Base-by-base conservation (phyloP, 2,888 invertebrate genomes). In the Rhabditophanes sp. region DNA sequence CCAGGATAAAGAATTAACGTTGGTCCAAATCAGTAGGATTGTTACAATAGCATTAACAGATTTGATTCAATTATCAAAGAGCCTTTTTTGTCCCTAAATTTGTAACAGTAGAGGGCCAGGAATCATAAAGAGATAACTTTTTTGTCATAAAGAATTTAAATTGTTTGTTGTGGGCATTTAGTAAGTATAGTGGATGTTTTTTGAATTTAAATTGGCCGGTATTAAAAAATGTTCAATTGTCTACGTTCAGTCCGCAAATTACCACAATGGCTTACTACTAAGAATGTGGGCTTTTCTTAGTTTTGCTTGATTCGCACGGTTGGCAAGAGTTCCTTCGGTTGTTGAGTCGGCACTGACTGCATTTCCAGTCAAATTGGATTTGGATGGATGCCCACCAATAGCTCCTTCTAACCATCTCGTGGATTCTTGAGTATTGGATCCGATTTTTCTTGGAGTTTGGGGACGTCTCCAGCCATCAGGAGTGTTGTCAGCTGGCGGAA, bases 381-480 rank as follows among this genome's bases (percentile, higher is more conserved):
- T 55, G 41, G 44, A 39, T 17, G 43, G 45, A 33, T 55, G 54
- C 4, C 56, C 56, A 26, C 44, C 46, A 21, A 53, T 50, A n/a
- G 54, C 54, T 28, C 48, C 41, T 16, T 40, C 43, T 7, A 54
- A 35, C 50, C 52, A 54, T 30, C 56, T 49, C 9, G 48, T 53
- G 32, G 30, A 17, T 21, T 49, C 50, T 6, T 50, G 47, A 14
- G 36, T 35, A 35, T 48, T 48, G 19, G 41, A 33, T 23, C 53
- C 55, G 15, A 58, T 39, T 18, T 48, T 41, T 26, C 50, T 44
- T 4, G 58, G 56, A 25, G 52, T 53, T 15, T 46, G 40, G n/a
- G 48, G 51, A 30, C 56, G 54, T 26, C 44, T 40, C 58, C 58
- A 58, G 3, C 58, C 58, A 28, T 58, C 58, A 5, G 56, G 56